Percentiles rank a stretch among this genome's conserved stretches.
Conservation (phyloP, 2,797 vertebrate species). For the Cyclopterus lumpus region DNA sequence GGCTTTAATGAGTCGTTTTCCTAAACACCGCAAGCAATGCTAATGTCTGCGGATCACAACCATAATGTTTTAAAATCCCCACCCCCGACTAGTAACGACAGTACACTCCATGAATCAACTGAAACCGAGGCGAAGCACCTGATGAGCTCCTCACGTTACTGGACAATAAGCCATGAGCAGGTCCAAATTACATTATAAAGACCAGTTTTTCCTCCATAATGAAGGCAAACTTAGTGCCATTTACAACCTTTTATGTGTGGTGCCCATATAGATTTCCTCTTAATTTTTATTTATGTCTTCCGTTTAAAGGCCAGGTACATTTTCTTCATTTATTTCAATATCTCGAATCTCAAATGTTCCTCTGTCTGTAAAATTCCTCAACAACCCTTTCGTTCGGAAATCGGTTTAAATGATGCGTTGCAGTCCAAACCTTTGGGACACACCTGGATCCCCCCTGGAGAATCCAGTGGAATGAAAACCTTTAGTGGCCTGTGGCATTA, state of each 20-base stretch:
- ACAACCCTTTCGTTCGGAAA: too few species aligned
- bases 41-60: neutral
- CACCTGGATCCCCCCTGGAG: neutral
- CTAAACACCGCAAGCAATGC: neutral
- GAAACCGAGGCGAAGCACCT: neutral
- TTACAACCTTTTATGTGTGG: neutral
- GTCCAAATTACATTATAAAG: neutral
- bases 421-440: neutral
- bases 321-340: neutral
- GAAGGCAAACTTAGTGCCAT: neutral
- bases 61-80: neutral
- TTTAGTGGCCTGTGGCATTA: neutral
- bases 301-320: neutral
- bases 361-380: neutral
- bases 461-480: neutral
- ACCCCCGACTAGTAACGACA: neutral
- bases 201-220: neutral
- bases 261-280: neutral
- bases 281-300: neutral
- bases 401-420: neutral
- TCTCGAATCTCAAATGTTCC: neutral
- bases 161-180: neutral
- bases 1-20: conserved; percentile 23
- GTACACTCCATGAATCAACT: neutral
- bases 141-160: neutral